Base-by-base conservation (phyloP, 2,888 invertebrate genomes). In the Cremastobaeus sp. region DNA sequence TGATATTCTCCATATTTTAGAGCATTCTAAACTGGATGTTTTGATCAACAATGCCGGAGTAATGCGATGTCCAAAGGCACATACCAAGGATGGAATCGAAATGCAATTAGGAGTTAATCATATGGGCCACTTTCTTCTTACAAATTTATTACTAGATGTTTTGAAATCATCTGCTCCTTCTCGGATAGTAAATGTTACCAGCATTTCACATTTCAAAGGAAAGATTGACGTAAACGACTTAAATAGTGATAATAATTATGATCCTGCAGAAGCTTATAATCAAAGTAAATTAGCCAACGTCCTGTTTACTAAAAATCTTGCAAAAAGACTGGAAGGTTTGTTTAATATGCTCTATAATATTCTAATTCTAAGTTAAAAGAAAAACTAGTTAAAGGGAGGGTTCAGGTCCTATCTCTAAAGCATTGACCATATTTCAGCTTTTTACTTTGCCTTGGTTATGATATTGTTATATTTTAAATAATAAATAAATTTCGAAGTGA, bases 11-110 rank as follows among this genome's bases (percentile, higher is more conserved):
- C n/a, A n/a, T n/a, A n/a, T 70, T 55, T 8, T 5, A 73, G 93
- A 93, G 79, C 91, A 93, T 84, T 88, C 90, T 0, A 83, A 89
- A 9, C 83, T 95, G n/a, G 90, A 95, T 86, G 88, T 95, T 52
- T 87, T 96, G 41, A 92, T 96, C 69, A 95, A 95, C 87, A 96
- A 95, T 88, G 96, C 94, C 5, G 95, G 93, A 0, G 92, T 95
- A 15, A 94, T 95, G 94, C 89, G 92, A 81, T 92, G 91, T 69
- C 91, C 92, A 0, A 88, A 89, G 76, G 88, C 89, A n/a, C 88
- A 90, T 69, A 95, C 95, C 0, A 87, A 84, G 77, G 95, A 96
- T 82, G 95, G 95, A 30, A 94, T 95, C 83, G 95, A 96, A 89
- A 90, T 91, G 85, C 95, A 95, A 82, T 86, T 95, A 0, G 95